A percentile compares a stretch with the other conserved stretches of the same genome.
Evolutionary conservation across 1,140 invertebrate genomes (phyloP).

Genomic region (Brachionus asplanchnoidis): DNA sequence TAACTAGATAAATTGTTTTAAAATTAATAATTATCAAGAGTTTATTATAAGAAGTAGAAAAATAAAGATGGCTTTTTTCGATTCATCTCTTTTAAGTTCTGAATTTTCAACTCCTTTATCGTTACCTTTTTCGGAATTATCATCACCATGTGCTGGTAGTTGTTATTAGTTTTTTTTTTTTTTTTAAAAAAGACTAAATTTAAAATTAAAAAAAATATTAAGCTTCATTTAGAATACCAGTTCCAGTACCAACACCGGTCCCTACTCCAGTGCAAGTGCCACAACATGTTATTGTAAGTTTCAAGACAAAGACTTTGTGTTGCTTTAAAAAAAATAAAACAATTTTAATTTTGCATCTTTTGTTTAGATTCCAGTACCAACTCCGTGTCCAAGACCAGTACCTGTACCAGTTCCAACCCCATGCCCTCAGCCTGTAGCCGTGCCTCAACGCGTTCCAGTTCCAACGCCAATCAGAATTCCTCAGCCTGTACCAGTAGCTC

Average conservation of each 20-base stretch:
- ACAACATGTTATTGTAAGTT: not conserved
- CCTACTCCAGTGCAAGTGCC: not conserved
- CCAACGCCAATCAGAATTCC: not conserved
- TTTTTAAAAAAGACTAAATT: too few relatives aligned
- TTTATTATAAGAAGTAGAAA: not conserved
- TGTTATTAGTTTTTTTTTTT: too few relatives aligned
- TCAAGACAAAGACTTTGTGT: not conserved
- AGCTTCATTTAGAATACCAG: not conserved
- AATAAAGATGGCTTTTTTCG: not conserved
- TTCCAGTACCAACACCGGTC: not conserved
- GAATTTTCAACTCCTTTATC: not conserved
- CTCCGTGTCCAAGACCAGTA: not conserved
- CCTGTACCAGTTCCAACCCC: slow-evolving; percentile 4
- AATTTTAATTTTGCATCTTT: not conserved
- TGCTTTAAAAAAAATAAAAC: not conserved
- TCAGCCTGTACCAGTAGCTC: not conserved
- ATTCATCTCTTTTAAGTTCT: not conserved
- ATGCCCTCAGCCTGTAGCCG: not conserved
- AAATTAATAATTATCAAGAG: not conserved
- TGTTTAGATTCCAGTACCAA: not conserved
- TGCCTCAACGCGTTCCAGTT: not conserved
- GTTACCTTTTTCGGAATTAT: not conserved
- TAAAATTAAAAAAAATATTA: too few relatives aligned
- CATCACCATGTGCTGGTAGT: not conserved
- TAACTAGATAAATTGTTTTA: not conserved